Evolutionary conservation across 2,888 invertebrate species (phyloP).

Genomic region (Trachelus tabidus): DNA sequence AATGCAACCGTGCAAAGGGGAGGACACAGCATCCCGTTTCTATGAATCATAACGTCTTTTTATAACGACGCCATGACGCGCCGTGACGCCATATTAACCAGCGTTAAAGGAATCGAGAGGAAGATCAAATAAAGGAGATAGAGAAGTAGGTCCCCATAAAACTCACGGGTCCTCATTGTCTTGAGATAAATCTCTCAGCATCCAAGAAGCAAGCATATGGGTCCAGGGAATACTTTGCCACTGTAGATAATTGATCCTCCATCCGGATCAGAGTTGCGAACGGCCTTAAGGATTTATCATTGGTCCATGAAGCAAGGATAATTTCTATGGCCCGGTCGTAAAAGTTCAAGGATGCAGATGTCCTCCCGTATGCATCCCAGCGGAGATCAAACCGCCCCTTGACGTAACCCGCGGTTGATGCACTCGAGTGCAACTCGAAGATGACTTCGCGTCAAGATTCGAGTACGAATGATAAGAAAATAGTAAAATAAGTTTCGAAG

Average conservation of each 20-base stretch:
- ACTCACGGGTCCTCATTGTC: neutral
- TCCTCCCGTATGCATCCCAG: neutral
- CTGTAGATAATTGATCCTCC: neutral
- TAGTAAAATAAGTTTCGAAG: neutral
- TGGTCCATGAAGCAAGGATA: neutral
- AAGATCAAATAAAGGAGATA: neutral
- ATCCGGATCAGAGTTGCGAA: neutral
- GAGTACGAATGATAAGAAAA: slow-evolving; percentile 9
- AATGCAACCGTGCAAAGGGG: neutral
- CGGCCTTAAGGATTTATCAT: neutral
- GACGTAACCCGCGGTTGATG: neutral
- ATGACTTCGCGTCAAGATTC: neutral
- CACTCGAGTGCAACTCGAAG: neutral
- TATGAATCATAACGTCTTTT: neutral
- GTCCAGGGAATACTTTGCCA: neutral
- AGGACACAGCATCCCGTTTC: neutral
- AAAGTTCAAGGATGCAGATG: neutral
- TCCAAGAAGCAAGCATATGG: neutral
- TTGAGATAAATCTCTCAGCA: neutral
- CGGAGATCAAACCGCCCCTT: neutral
- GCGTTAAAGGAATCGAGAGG: neutral
- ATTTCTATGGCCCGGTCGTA: neutral
- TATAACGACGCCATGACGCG: neutral
- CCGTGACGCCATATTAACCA: slow-evolving; percentile 1
- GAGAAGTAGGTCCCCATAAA: neutral